Percentiles rank a stretch among this genome's conserved stretches.
phyloP scores from a whole-genome alignment of 2,888 invertebrate genomes.

The Tuta absoluta region DNA sequence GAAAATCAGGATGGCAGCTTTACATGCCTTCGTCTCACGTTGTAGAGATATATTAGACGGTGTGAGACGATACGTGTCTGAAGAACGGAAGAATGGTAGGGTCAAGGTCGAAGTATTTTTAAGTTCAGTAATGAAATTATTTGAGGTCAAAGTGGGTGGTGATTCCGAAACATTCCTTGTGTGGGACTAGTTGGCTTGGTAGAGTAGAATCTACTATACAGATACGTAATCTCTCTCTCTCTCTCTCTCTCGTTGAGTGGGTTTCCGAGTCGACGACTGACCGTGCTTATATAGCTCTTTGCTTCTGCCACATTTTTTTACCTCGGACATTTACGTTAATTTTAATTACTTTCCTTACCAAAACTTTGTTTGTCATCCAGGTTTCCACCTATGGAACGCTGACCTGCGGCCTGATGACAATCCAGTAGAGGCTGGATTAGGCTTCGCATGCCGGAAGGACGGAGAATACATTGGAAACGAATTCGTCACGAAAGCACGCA shows the following conservation, averaged over 20 bases:
- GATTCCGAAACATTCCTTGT: no score
- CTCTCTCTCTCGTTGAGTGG: no score
- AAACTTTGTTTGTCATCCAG: slow-evolving; percentile 55
- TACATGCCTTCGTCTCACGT: slow-evolving; percentile 89
- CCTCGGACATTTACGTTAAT: no score
- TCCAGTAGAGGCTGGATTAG: slow-evolving; percentile 91
- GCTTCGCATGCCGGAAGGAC: slow-evolving; percentile 88
- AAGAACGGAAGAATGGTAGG: slow-evolving; percentile 93
- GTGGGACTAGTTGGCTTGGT: no score
- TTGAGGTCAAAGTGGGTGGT: neutral
- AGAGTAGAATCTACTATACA: no score
- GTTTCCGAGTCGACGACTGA: no score
- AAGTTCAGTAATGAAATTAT: no score
- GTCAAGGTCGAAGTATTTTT: neutral
- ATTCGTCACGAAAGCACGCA: slow-evolving; percentile 83
- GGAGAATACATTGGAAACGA: slow-evolving; percentile 90
- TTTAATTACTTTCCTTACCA: neutral
- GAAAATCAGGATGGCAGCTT: slow-evolving; percentile 94
- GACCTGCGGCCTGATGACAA: slow-evolving; percentile 92
- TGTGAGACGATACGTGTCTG: slow-evolving; percentile 84
- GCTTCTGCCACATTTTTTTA: no score
- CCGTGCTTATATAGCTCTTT: no score
- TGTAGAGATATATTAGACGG: slow-evolving; percentile 82
- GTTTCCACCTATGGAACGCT: slow-evolving; percentile 92
- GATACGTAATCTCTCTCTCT: no score